phyloP scores from a whole-genome alignment of 2,888 invertebrate genomes.

The Cryptocephalus moraei region DNA sequence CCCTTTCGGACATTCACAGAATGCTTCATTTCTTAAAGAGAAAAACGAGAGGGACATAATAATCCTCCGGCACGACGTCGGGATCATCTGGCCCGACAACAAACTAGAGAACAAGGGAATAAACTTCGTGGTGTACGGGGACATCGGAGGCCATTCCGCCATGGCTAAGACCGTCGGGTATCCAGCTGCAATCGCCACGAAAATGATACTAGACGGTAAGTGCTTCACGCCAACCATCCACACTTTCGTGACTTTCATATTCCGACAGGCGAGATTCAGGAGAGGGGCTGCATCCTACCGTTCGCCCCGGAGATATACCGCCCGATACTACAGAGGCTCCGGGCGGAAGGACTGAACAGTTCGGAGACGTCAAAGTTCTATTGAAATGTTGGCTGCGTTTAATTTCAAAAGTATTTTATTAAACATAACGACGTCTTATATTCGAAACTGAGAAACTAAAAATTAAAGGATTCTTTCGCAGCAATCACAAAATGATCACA shows the following conservation, averaged over 20 bases:
- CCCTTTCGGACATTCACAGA: too few relatives aligned
- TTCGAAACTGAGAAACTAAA: background rate
- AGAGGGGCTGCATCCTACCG: constrained; percentile 85
- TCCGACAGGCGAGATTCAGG: constrained; percentile 83
- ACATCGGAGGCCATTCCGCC: constrained; percentile 73
- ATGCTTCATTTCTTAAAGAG: constrained; percentile 40
- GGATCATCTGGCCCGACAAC: constrained; percentile 85
- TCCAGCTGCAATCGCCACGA: constrained; percentile 91
- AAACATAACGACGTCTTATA: background rate
- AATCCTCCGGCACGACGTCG: constrained; percentile 86
- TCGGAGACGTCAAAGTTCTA: constrained; percentile 52
- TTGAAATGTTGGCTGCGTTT: constrained; percentile 7
- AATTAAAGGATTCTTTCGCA: background rate
- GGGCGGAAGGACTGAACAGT: constrained; percentile 71
- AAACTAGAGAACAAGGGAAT: constrained; percentile 71
- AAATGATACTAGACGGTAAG: constrained; percentile 93
- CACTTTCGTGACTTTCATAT: background rate
- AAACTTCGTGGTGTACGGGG: constrained; percentile 85
- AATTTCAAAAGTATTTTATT: background rate
- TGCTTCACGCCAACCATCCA: background rate
- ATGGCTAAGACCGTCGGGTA: constrained; percentile 93
- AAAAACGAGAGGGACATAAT: constrained; percentile 86
- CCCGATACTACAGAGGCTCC: constrained; percentile 79
- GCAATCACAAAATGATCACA: background rate
- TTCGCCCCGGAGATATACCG: constrained; percentile 87